Evolutionary conservation across 2,113 vertebrate species (phyloP), one percentile per base, ranked within the genome.

Genomic region (Rynchops niger): DNA sequence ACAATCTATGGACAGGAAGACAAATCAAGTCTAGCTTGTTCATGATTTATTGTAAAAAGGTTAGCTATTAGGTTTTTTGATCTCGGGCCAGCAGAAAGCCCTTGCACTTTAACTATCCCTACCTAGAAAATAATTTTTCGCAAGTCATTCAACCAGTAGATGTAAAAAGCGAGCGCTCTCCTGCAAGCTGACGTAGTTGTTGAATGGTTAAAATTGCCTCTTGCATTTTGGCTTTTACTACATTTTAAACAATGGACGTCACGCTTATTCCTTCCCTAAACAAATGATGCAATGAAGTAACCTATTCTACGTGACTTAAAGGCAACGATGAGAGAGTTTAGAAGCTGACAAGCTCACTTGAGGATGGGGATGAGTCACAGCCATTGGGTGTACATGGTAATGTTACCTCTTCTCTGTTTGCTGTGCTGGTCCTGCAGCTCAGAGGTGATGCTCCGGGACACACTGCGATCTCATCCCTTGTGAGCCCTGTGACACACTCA

Each of bases 1-100:
- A 30, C 42, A 90, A 50, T 94, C 74, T 77, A 45, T 65, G 36
- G 42, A 63, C 65, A 77, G 79, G 47, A 94, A 92, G 40, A 86
- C 59, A 84, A 58, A 89, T 92, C 40, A 50, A 90, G 58, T 59
- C 50, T 73, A 59, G 81, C 45, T 90, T 87, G 59, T 82, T 88
- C 50, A 53, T 90, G 89, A 89, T 88, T 95, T 96, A 82, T 88
- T 91, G 42, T 77, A 70, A 80, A 92, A 91, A 56, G 50, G 49
- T 81, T 66, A 95, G 62, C 66, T 92, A 50, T 85, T 96, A 86
- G 42, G 21, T 69, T 78, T 84, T 86, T 86, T 90, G 34, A 65
- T 93, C 94, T 80, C 95, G 82, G 76, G 62, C 43, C 58, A 85
- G 76, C 84, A 94, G 59, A 92, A 95, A 90, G 43, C 65, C 49